A percentile compares a stretch with the other conserved stretches of the same genome.
These are phyloP conservation scores for Plectus sambesii DNA, from an alignment of 1,140 invertebrate genomes.

Conservation along the genomic window DNA sequence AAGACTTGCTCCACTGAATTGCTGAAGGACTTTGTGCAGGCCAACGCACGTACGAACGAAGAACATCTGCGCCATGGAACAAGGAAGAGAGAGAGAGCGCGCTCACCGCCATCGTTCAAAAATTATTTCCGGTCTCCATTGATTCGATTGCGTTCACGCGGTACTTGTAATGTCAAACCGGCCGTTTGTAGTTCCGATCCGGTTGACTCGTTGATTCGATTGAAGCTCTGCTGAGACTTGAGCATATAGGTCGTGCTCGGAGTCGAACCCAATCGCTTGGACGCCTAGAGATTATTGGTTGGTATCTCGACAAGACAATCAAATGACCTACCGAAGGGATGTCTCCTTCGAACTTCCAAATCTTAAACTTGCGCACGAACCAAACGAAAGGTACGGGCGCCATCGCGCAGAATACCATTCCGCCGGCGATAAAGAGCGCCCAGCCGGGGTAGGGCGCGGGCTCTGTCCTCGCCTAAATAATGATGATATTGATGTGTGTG, in stretches of 20 bases:
- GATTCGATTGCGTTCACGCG: too few relatives aligned
- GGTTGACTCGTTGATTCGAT: constrained; percentile 37
- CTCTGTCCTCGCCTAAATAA: constrained; percentile 32
- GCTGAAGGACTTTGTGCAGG: too few relatives aligned
- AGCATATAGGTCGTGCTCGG: constrained; percentile 42
- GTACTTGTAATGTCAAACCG: too few relatives aligned
- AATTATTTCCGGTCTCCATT: too few relatives aligned
- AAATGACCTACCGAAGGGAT: constrained; percentile 33
- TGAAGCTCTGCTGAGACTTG: constrained; percentile 41
- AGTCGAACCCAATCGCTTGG: constrained; percentile 40
- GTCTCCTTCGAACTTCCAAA: constrained; percentile 36
- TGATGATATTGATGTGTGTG: not conserved
- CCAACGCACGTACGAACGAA: too few relatives aligned
- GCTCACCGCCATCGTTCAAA: too few relatives aligned
- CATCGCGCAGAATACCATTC: constrained; percentile 32
- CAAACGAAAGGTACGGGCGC: constrained; percentile 36
- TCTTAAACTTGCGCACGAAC: constrained; percentile 44
- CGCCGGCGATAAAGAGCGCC: constrained; percentile 60
- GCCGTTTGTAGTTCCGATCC: constrained; percentile 34
- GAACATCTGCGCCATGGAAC: too few relatives aligned
- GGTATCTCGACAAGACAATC: constrained; percentile 6
- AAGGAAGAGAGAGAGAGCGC: too few relatives aligned
- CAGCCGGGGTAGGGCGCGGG: constrained; percentile 62
- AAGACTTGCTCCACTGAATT: too few relatives aligned
- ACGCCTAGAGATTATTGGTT: constrained; percentile 27